phyloP scores from a whole-genome alignment of 1,140 invertebrate genomes.

The Drosophila equinoxialis region DNA sequence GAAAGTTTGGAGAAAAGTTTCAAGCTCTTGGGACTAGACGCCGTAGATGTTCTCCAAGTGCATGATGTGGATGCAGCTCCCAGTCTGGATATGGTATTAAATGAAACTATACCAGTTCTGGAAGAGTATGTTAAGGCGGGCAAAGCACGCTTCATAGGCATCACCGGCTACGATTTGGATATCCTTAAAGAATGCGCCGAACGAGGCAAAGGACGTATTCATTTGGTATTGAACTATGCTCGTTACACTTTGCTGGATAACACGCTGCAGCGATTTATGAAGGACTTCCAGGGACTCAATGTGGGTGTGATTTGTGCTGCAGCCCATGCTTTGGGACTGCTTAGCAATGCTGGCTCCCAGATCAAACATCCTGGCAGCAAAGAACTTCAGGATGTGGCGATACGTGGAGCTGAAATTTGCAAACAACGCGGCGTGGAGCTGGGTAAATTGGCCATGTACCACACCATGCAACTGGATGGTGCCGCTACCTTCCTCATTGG shows the following conservation, averaged over 20 bases:
- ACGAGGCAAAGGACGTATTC: constrained; percentile 84
- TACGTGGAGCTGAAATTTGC: constrained; percentile 86
- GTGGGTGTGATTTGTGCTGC: constrained; percentile 94
- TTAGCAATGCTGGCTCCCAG: constrained; percentile 90
- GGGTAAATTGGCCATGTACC: constrained; percentile 88
- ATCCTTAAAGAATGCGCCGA: constrained; percentile 89
- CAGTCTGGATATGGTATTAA: constrained; percentile 89
- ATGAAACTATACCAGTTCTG: constrained; percentile 93
- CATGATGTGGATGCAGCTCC: constrained; percentile 66
- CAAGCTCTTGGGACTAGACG: constrained; percentile 88
- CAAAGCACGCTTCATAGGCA: constrained; percentile 92
- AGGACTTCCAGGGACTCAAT: constrained; percentile 88
- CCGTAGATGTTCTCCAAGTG: constrained; percentile 95
- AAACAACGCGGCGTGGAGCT: constrained; percentile 88
- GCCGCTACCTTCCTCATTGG: constrained; percentile 88
- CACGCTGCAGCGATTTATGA: constrained; percentile 88
- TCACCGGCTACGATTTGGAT: constrained; percentile 93
- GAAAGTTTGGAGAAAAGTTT: constrained; percentile 91
- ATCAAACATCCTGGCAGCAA: constrained; percentile 92
- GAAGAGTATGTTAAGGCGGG: constrained; percentile 88
- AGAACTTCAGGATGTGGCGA: constrained; percentile 87
- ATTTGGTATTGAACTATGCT: constrained; percentile 91
- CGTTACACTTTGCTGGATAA: constrained; percentile 93
- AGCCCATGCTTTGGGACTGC: constrained; percentile 91
- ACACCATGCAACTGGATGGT: constrained; percentile 85